Base-by-base conservation (phyloP, 92 coral and sea anemone species). In the Umimayanthus kanabou region DNA sequence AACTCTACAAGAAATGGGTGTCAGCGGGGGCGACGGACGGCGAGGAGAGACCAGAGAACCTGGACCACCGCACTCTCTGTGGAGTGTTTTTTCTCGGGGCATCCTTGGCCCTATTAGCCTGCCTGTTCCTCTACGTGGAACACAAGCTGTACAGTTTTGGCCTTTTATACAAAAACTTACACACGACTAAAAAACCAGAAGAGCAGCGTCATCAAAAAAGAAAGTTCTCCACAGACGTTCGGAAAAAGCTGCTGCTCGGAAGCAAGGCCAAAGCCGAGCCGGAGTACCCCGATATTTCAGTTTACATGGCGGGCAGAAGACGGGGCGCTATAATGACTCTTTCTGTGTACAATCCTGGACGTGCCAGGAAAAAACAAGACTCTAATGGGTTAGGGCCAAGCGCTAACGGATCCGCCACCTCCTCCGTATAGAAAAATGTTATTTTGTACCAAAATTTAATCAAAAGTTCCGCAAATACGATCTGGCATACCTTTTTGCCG, bases 1-100 rank as follows among this genome's bases (percentile, higher is more conserved):
- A 95, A 26, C 88, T 93, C 6, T 95, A 95, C 92, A 95, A 95
- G 91, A 93, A 95, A 76, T 95, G 98, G 98, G 98, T 95, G 16
- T 94, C 96, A 40, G 80, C 98, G 29, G 96, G 94, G 4, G 82
- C 89, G 39, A 83, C 80, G 75, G 70, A 33, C 67, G 81, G 93
- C 40, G 98, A 95, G 3, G 98, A 95, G 49, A 82, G 88, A 26
- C 96, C 94, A 42, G 94, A 95, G 45, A 66, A 89, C 55, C 83
- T 95, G 16, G 74, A 70, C 65, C 88, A 79, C 50, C 92, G 91
- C 23, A 88, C 96, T 25, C 80, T 95, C 33, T 93, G 96, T 49
- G 98, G 98, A 9, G 94, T 93, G 23, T 95, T 95, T 81, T 91
- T 95, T 79, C 91, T 93, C 14, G 98, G 96, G 18, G 84, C 95